Conservation (phyloP, 1,140 invertebrate species). For the Acromyrmex echinatior region DNA sequence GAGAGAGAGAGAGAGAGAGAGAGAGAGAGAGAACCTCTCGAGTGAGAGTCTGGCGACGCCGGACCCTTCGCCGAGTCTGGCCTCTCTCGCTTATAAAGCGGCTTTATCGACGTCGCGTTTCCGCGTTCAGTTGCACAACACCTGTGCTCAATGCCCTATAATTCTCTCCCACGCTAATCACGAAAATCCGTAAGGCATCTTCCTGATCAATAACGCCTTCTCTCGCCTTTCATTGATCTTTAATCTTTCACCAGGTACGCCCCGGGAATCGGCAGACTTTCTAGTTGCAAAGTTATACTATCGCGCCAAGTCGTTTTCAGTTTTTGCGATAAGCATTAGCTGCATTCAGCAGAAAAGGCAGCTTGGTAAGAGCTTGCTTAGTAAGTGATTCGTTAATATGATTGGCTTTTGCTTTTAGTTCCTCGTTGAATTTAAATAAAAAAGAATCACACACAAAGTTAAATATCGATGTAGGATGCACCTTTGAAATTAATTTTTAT, state of each 20-base stretch:
- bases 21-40: conserved; percentile 40
- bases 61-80: conserved; percentile 64
- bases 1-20: neutral
- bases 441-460: neutral
- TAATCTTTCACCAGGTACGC: neutral
- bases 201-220: conserved; percentile 16
- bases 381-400: neutral
- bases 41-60: conserved; percentile 75
- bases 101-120: conserved; percentile 73
- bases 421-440: neutral
- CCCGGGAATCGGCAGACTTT: conserved; percentile 18
- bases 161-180: conserved; percentile 55
- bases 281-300: conserved; percentile 9
- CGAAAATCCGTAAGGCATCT: conserved; percentile 38
- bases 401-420: neutral
- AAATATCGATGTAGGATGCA: neutral
- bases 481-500: neutral
- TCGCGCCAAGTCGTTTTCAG: neutral
- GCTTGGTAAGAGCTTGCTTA: neutral
- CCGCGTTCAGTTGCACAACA: conserved; percentile 80
- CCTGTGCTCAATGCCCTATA: conserved; percentile 69
- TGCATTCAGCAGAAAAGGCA: neutral
- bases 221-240: neutral
- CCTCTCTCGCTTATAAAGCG: conserved; percentile 66
- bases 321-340: neutral